Evolutionary conservation across 2,888 invertebrate species (phyloP).

Genomic region (Cantharis lateralis): DNA sequence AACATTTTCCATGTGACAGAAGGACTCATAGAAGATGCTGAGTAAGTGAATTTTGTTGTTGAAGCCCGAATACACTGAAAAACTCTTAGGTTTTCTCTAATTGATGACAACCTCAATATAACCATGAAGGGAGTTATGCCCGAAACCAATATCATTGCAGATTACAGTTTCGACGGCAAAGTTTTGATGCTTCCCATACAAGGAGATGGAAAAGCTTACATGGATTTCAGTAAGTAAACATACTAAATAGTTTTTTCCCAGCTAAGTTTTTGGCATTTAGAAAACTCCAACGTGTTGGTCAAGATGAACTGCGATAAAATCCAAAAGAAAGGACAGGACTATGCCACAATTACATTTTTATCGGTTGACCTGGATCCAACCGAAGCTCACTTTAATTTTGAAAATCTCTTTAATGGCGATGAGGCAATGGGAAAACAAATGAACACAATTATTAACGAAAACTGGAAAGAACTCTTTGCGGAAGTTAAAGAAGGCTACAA

Average conservation of each 20-base stretch:
- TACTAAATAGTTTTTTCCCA: neutral
- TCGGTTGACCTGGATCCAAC: slow-evolving; percentile 66
- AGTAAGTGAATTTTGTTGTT: slow-evolving; percentile 54
- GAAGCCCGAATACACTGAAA: neutral
- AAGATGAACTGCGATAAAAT: slow-evolving; percentile 66
- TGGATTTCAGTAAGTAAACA: slow-evolving; percentile 61
- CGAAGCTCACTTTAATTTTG: slow-evolving; percentile 64
- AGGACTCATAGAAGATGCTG: slow-evolving; percentile 60
- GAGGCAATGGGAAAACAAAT: slow-evolving; percentile 44
- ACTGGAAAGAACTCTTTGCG: slow-evolving; percentile 47
- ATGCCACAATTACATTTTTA: slow-evolving; percentile 68
- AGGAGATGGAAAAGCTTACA: slow-evolving; percentile 67
- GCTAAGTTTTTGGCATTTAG: slow-evolving; percentile 49
- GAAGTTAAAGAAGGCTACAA: slow-evolving; percentile 67
- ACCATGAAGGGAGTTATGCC: neutral
- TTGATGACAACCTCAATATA: neutral
- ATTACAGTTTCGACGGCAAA: slow-evolving; percentile 70
- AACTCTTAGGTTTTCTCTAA: neutral
- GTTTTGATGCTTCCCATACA: slow-evolving; percentile 67
- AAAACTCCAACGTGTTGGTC: slow-evolving; percentile 67
- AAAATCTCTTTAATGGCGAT: slow-evolving; percentile 63
- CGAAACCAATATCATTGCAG: slow-evolving; percentile 58
- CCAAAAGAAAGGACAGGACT: slow-evolving; percentile 65
- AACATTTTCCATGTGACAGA: slow-evolving; percentile 65
- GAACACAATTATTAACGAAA: slow-evolving; percentile 53